Evolutionary conservation across 1,140 invertebrate species (phyloP).

Genomic region (Aphidius ervi): DNA sequence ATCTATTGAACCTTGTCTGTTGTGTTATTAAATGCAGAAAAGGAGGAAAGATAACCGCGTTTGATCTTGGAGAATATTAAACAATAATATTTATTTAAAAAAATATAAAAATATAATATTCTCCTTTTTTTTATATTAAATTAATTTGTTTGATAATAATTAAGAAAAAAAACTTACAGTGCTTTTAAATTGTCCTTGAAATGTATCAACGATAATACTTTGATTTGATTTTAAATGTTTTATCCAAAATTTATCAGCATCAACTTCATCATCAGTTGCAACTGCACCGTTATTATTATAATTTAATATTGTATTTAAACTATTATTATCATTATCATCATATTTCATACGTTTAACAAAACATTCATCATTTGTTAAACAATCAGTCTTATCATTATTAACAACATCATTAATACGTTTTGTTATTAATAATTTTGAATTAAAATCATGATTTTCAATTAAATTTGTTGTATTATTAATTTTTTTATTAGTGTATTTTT

Average conservation of each 20-base stretch:
- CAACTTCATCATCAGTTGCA: conserved; percentile 46
- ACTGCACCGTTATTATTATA: conserved; percentile 44
- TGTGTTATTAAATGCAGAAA: conserved; percentile 20
- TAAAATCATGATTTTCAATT: conserved; percentile 50
- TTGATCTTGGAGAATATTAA: conserved; percentile 36
- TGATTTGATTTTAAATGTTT: conserved; percentile 60
- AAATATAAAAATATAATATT: conserved; percentile 2
- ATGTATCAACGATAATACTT: conserved; percentile 67
- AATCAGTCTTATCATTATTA: conserved; percentile 40
- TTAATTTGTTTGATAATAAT: not conserved
- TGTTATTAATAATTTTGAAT: conserved; percentile 47
- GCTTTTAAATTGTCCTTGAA: conserved; percentile 71
- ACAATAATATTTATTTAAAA: not conserved
- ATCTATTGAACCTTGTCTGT: conserved; percentile 29
- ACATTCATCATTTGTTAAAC: conserved; percentile 42
- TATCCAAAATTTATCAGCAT: conserved; percentile 62
- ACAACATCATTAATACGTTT: conserved; percentile 51
- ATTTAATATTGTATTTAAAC: conserved; percentile 30
- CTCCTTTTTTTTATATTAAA: not conserved
- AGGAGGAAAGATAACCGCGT: conserved; percentile 33
- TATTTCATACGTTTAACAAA: conserved; percentile 52
- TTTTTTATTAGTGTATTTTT: conserved; percentile 28
- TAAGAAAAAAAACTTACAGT: conserved; percentile 53
- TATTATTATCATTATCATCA: conserved; percentile 47
- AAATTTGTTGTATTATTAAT: conserved; percentile 47